phyloP scores from a whole-genome alignment of 2,797 vertebrate genomes.

The Cichlasoma orientale region DNA sequence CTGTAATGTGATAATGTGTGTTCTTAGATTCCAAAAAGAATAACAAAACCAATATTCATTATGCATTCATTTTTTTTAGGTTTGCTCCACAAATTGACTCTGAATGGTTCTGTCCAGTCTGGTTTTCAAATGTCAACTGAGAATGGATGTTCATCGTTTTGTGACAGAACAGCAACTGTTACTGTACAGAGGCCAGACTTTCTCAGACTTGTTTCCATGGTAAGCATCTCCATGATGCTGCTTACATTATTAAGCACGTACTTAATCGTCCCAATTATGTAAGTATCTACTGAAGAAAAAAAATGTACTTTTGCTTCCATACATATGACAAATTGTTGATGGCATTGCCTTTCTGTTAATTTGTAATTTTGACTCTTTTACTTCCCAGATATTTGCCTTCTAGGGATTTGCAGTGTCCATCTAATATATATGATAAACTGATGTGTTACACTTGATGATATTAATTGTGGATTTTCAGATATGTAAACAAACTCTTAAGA shows the following conservation, averaged over 20 bases:
- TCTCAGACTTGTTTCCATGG: background rate
- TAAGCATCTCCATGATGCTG: background rate
- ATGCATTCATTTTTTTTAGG: constrained; percentile 25
- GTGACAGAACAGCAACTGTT: constrained; percentile 14
- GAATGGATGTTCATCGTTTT: constrained; percentile 5
- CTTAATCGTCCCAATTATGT: background rate
- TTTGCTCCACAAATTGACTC: constrained; percentile 28
- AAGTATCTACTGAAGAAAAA: background rate
- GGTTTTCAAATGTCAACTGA: constrained; percentile 37
- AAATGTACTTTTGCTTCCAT: background rate
- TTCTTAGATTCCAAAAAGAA: constrained; percentile 2
- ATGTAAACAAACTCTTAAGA: background rate
- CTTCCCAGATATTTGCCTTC: too few relatives aligned
- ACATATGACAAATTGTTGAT: fast-evolving
- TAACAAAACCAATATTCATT: constrained; percentile 14
- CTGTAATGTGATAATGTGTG: constrained; percentile 20
- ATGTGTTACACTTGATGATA: background rate
- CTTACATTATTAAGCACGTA: background rate
- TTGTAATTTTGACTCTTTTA: too few relatives aligned
- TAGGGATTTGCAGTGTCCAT: background rate
- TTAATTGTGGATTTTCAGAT: background rate
- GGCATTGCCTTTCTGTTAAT: background rate
- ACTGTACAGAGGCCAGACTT: background rate
- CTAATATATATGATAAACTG: background rate
- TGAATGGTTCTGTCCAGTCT: background rate